Conservation (phyloP, 2,888 invertebrate genomes). For the Spialia ferax region DNA sequence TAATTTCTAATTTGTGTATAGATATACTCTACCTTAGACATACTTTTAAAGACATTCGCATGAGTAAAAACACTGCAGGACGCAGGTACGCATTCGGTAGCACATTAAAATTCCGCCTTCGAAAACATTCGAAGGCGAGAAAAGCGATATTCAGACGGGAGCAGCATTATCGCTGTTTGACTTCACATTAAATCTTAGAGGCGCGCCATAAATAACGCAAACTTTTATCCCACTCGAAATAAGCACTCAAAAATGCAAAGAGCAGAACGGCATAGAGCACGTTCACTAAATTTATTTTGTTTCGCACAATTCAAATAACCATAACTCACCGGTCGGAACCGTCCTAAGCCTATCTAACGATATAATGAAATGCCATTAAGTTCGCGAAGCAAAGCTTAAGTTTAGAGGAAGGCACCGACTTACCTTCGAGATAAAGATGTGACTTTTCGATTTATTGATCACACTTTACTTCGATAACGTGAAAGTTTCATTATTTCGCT, state of each 20-base stretch:
- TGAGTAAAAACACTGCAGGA: not conserved
- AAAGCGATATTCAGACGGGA: constrained; percentile 68
- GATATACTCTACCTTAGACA: no score
- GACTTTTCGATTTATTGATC: constrained; percentile 82
- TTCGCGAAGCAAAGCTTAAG: constrained; percentile 75
- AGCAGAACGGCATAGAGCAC: constrained; percentile 85
- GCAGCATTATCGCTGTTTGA: constrained; percentile 83
- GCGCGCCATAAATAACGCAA: constrained; percentile 83
- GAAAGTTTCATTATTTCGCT: constrained; percentile 49
- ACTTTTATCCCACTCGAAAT: constrained; percentile 86
- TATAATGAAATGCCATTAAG: constrained; percentile 85
- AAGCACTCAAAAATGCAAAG: constrained; percentile 87
- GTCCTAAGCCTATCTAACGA: constrained; percentile 84
- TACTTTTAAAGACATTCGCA: not conserved
- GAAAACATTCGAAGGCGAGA: constrained; percentile 32
- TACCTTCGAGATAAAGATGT: constrained; percentile 79
- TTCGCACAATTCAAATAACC: constrained; percentile 87
- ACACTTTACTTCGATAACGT: constrained; percentile 54
- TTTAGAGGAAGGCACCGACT: constrained; percentile 62
- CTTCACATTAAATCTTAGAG: constrained; percentile 86
- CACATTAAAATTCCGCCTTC: constrained; percentile 43
- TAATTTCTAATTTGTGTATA: no score
- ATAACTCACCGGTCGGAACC: constrained; percentile 78
- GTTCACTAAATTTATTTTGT: constrained; percentile 87
- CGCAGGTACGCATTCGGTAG: constrained; percentile 28